A percentile compares a stretch with the other conserved stretches of the same genome.
phyloP scores from a whole-genome alignment of 2,888 invertebrate genomes.

The Hemistola chrysoprasaria region DNA sequence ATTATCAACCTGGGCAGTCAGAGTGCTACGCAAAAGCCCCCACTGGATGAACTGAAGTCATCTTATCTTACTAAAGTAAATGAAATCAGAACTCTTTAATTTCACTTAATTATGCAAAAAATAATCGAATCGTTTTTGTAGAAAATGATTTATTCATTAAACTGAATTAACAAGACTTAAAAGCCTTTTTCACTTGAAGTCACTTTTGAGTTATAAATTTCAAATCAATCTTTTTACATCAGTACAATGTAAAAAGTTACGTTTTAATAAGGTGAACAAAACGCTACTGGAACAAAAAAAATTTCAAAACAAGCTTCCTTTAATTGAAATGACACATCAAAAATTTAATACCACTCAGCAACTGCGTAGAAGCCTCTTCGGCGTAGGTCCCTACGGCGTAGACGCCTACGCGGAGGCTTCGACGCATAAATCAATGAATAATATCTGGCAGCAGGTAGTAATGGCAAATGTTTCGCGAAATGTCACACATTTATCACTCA shows the following conservation, averaged over 20 bases:
- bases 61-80: too few relatives aligned
- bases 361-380: constrained; percentile 10
- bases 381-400: constrained; percentile 7
- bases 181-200: constrained; percentile 39
- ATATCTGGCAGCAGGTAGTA: constrained; percentile 28
- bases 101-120: constrained; percentile 2
- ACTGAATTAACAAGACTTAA: constrained; percentile 38
- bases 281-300: too few relatives aligned
- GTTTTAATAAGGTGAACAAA: too few relatives aligned
- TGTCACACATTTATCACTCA: constrained; percentile 50
- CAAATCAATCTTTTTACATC: too few relatives aligned
- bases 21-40: too few relatives aligned
- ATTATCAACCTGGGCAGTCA: too few relatives aligned
- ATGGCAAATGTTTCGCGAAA: constrained; percentile 40
- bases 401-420: constrained; percentile 1
- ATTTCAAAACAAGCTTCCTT: too few relatives aligned
- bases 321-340: too few relatives aligned
- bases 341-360: not conserved
- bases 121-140: constrained; percentile 27
- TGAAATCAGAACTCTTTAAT: too few relatives aligned
- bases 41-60: too few relatives aligned
- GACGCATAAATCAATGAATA: constrained; percentile 29
- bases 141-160: constrained; percentile 52
- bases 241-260: too few relatives aligned
- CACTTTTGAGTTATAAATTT: constrained; percentile 40